Evolutionary conservation across 2,797 vertebrate genomes (phyloP).

Genomic region (Pangasius larnaudii): DNA sequence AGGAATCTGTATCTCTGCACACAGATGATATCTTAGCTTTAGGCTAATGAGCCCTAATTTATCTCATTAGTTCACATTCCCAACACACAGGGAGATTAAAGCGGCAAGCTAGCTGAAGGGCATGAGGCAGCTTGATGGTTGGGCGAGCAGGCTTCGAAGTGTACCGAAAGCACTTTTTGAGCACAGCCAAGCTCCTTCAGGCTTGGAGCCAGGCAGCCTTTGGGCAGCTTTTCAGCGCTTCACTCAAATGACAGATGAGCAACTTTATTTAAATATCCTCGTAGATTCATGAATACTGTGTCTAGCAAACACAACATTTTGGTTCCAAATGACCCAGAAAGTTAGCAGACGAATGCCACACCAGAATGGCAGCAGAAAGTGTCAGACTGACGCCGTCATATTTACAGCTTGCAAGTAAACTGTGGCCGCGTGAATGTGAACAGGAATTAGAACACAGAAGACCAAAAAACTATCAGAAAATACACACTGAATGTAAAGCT

Average conservation of each 20-base stretch:
- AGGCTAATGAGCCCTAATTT: conserved; percentile 69
- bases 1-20: conserved; percentile 33
- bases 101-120: conserved; percentile 48
- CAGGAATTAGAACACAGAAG: background rate
- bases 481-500: background rate
- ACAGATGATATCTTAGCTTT: conserved; percentile 59
- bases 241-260: conserved; percentile 30
- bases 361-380: background rate
- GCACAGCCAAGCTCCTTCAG: conserved; percentile 30
- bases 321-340: conserved; percentile 13
- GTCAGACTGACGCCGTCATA: background rate
- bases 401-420: conserved; percentile 12
- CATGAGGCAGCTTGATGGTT: conserved; percentile 31
- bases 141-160: conserved; percentile 22
- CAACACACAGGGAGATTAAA: conserved; percentile 69
- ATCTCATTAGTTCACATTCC: conserved; percentile 74
- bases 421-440: background rate
- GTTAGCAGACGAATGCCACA: background rate
- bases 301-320: background rate
- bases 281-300: background rate
- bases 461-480: background rate
- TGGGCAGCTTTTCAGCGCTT: conserved; percentile 44
- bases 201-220: conserved; percentile 47
- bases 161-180: conserved; percentile 31
- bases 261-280: conserved; percentile 45